Evolutionary conservation across 2,113 vertebrate genomes (phyloP).

Genomic region (Apistogramma diplotaenia): DNA sequence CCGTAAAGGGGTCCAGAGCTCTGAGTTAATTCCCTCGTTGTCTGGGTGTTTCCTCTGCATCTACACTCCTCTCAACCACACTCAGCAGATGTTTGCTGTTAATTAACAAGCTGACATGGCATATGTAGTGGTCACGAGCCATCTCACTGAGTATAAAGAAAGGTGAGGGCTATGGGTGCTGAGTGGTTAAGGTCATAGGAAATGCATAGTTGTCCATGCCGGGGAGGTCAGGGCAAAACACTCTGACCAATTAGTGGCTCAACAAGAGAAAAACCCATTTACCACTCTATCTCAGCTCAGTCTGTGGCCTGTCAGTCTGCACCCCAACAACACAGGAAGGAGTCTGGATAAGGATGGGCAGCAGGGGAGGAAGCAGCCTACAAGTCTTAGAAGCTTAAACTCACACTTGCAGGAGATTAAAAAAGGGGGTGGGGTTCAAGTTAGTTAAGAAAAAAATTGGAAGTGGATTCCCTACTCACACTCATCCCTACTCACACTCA

Average conservation of each 20-base stretch:
- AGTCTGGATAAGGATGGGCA: neutral
- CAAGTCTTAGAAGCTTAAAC: neutral
- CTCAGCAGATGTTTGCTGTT: slow-evolving; percentile 12
- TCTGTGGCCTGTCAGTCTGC: neutral
- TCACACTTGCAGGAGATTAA: neutral
- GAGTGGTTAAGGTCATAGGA: neutral
- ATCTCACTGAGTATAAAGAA: neutral
- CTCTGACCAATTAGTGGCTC: neutral
- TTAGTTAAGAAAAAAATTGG: no score
- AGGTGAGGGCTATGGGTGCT: neutral
- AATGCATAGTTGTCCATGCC: neutral
- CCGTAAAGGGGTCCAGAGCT: neutral
- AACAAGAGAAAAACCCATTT: neutral
- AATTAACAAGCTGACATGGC: slow-evolving; percentile 15
- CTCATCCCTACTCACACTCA: no score
- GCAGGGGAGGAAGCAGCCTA: neutral
- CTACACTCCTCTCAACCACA: neutral
- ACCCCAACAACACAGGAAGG: neutral
- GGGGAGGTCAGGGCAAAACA: neutral
- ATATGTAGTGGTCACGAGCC: neutral
- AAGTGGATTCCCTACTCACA: no score
- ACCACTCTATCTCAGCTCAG: neutral
- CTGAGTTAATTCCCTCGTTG: neutral
- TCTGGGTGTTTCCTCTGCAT: neutral
- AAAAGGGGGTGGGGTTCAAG: neutral